Evolutionary conservation across 37 sponge, comb jelly and placozoan genomes (phyloP), one percentile per base, ranked within the genome.

Genomic region (Crambe crambe): DNA sequence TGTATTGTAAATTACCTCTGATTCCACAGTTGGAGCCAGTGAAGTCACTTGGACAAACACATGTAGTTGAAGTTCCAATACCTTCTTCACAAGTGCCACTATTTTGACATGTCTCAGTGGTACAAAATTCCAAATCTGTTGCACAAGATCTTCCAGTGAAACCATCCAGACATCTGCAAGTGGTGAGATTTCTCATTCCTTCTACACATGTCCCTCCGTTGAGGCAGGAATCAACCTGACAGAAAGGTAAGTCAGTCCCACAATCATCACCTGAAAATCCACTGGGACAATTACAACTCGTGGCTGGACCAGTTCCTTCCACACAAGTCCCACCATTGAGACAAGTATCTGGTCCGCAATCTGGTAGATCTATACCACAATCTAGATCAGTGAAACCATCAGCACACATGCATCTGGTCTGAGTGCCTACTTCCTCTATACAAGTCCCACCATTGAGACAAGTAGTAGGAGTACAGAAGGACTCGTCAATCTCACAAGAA

Each of bases 371-470:
- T 18, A 74, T 66, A 5, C 57, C 40, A 44, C 86, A 86, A 39
- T 66, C 18, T 23, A 37, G 35, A 5, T 80, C 86, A 31, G 57
- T 30, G 68, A 42, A 79, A 12, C 74, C 75, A 36, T 41, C 51
- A 63, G 75, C 37, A 74, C 87, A 86, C 5, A 43, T 34, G 74
- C 87, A 85, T 5, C 17, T 22, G 35, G 75, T 75, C 0, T 5
- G n/a, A 20, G 25, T 74, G 9, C 88, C 88, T 47, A 26, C 17
- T 20, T 82, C 88, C 41, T 87, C 88, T 22, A 43, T 30, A n/a
- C 88, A 87, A 21, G 73, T 73, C 12, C 87, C 87, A 36, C 81
- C 87, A 86, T 86, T 86, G 0, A 58, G 58, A 69, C 87, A 86
- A 1, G 59, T 61, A 3, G 27, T 18, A 3, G 36, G 2, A 3